These are phyloP conservation scores for Congeria kusceri DNA, from an alignment of 2,888 invertebrate species.

Conservation along the genomic window DNA sequence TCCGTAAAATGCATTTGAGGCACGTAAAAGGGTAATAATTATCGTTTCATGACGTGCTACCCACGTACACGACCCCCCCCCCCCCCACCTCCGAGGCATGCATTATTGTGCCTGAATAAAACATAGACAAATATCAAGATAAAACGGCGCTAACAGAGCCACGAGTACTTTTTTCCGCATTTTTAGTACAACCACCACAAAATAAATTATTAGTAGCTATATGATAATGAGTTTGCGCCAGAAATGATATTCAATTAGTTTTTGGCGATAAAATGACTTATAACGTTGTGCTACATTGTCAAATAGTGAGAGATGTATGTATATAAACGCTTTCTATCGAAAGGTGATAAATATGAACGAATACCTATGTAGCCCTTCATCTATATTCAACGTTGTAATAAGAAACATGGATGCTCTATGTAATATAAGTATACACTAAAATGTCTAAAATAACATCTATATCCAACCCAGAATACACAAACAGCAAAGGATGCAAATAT, in stretches of 20 bases:
- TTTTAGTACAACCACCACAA: no score
- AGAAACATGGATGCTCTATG: background rate
- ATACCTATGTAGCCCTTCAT: slow-evolving; percentile 1
- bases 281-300: slow-evolving; percentile 57
- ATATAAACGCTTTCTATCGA: background rate
- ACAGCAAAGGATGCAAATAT: background rate
- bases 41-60: background rate
- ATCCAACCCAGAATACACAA: background rate
- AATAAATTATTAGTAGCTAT: no score
- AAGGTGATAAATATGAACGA: background rate
- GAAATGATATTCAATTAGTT: no score
- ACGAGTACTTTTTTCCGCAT: no score
- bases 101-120: no score
- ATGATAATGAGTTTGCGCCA: no score
- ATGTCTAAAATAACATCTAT: background rate
- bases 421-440: background rate
- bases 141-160: background rate
- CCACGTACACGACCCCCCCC: no score
- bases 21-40: background rate
- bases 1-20: no score
- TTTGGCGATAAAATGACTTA: background rate
- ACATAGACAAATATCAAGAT: background rate
- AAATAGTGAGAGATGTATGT: slow-evolving; percentile 15
- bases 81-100: no score
- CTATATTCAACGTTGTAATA: background rate